Percentiles rank a stretch among this genome's conserved stretches.
Conservation (phyloP, 1,140 invertebrate species). For the Diabrotica undecimpunctata region DNA sequence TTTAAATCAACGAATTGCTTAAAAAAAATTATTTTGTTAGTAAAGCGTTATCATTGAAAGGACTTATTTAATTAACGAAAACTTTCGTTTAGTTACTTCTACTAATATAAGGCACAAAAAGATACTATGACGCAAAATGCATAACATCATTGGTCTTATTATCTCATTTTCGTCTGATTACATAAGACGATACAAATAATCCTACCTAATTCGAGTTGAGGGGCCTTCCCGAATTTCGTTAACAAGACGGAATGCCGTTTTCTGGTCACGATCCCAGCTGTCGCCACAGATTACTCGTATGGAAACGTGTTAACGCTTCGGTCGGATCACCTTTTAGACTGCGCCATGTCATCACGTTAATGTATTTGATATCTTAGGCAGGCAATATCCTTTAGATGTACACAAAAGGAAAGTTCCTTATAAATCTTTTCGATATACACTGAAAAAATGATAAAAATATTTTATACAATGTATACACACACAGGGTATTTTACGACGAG, state of each 20-base stretch:
- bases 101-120: too few relatives aligned
- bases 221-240: slow-evolving; percentile 14
- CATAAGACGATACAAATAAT: slow-evolving; percentile 22
- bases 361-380: slow-evolving; percentile 21
- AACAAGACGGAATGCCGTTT: slow-evolving; percentile 33
- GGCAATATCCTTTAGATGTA: slow-evolving; percentile 6
- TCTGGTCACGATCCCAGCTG: slow-evolving; percentile 45
- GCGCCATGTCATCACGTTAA: slow-evolving; percentile 21
- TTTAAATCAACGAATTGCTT: too few relatives aligned
- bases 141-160: not conserved
- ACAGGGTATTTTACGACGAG: too few relatives aligned
- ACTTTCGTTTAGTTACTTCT: too few relatives aligned
- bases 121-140: too few relatives aligned
- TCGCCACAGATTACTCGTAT: slow-evolving; percentile 42
- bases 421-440: too few relatives aligned
- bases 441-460: too few relatives aligned
- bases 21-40: too few relatives aligned
- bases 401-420: not conserved
- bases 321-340: slow-evolving; percentile 34
- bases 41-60: too few relatives aligned
- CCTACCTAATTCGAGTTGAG: slow-evolving; percentile 10
- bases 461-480: too few relatives aligned
- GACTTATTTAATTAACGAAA: too few relatives aligned
- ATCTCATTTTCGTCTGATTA: slow-evolving; percentile 11
- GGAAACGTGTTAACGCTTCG: slow-evolving; percentile 39